These are phyloP conservation scores for Iselma pallidipennis DNA, from an alignment of 2,888 invertebrate species.

Conservation along the genomic window DNA sequence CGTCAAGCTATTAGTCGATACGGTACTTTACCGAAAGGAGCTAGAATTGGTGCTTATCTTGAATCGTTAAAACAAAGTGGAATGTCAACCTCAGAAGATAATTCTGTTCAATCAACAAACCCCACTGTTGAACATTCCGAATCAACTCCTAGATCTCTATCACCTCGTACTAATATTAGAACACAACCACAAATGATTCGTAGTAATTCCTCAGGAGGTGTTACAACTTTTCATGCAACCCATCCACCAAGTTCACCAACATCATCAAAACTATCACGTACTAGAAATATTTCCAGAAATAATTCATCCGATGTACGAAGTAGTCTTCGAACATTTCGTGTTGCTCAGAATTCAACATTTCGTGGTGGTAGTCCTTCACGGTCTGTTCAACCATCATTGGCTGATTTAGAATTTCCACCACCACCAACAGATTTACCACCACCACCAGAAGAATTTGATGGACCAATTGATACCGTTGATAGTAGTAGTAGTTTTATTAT, in stretches of 20 bases:
- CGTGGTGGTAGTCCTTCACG: conserved; percentile 69
- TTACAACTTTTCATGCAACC: conserved; percentile 63
- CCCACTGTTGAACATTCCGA: conserved; percentile 48
- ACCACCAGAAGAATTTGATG: conserved; percentile 69
- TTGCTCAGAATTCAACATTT: conserved; percentile 44
- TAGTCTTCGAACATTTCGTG: conserved; percentile 55
- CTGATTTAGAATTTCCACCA: conserved; percentile 86
- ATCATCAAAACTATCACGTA: conserved; percentile 63
- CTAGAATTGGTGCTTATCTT: conserved; percentile 93
- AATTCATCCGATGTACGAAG: conserved; percentile 56
- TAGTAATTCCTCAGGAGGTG: conserved; percentile 86
- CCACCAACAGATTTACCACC: conserved; percentile 81
- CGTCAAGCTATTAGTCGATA: conserved; percentile 93
- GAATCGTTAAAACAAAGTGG: conserved; percentile 89
- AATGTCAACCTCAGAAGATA: conserved; percentile 56
- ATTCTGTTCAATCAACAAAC: conserved; percentile 35
- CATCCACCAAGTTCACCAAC: conserved; percentile 65
- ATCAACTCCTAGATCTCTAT: conserved; percentile 61
- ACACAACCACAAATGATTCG: conserved; percentile 84
- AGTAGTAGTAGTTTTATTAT: conserved; percentile 40
- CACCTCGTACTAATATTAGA: conserved; percentile 67
- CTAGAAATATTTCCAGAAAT: conserved; percentile 54
- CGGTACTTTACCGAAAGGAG: conserved; percentile 96
- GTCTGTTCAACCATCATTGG: conserved; percentile 72
- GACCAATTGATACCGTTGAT: conserved; percentile 43